Evolutionary conservation across 1,140 invertebrate species (phyloP), one percentile per base, ranked within the genome.

Genomic region (Procambarus clarkii): DNA sequence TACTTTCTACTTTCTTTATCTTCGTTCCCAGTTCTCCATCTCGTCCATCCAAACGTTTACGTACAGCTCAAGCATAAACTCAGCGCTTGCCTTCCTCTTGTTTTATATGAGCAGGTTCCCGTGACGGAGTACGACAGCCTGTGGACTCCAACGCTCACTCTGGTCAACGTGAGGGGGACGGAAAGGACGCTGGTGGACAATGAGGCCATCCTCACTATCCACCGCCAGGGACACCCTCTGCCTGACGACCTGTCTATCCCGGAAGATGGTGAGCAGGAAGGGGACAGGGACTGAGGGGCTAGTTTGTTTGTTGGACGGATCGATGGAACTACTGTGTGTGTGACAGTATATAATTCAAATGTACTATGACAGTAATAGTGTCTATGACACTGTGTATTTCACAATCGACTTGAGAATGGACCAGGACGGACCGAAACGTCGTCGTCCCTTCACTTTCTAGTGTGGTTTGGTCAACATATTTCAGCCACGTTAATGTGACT

Each of bases 101-200:
- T n/a, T n/a, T n/a, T n/a, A n/a, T n/a, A n/a, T n/a, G 18, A n/a
- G 13, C n/a, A 89, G 87, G 87, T 89, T 8, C 87, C 87, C 45
- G 80, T 83, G n/a, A 76, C 44, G 24, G 64, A 82, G 15, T 80
- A 89, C n/a, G 48, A 69, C 44, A 89, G 48, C 3, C 46, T 89
- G 8, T 89, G 87, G 87, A 82, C 87, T 0, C 87, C 87, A 45
- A 83, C 87, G 9, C 80, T 89, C 21, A 89, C 87, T 8, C 13
- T 89, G 60, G 71, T 89, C 15, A 89, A 89, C 87, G 87, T 89
- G 79, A 13, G 87, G n/a, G 87, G 87, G 45, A 89, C 87, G 48
- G 87, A 89, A 80, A 82, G 87, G 48, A 89, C 87, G 45, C 45
- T 46, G 80, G 80, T 89, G 87, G 87, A 89, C 50, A 69, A 76